Evolutionary conservation across 2,888 invertebrate genomes (phyloP).

Genomic region (Philhelius pedissequus): DNA sequence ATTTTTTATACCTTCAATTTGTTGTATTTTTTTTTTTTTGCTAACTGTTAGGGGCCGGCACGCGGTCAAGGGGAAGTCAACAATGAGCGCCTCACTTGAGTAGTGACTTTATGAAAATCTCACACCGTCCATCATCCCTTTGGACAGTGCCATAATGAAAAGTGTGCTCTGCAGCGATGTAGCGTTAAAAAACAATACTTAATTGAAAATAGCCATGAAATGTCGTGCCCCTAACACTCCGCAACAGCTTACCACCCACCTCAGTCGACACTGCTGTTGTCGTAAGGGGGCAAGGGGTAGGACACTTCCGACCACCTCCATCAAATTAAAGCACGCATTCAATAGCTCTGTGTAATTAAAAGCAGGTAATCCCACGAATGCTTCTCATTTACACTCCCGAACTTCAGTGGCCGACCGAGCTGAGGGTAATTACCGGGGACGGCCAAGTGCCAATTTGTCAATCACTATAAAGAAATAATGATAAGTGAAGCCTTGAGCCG

Average conservation of each 20-base stretch:
- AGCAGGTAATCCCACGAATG: slow-evolving; percentile 40
- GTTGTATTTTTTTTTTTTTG: background rate
- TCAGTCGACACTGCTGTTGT: no score
- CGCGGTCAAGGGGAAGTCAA: background rate
- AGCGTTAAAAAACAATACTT: slow-evolving; percentile 35
- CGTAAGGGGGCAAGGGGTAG: background rate
- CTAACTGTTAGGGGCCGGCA: background rate
- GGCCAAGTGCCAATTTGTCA: slow-evolving; percentile 72
- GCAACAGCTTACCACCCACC: no score
- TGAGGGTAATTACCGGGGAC: slow-evolving; percentile 50
- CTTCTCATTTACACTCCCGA: slow-evolving; percentile 46
- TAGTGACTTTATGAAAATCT: background rate
- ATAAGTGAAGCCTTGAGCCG: slow-evolving; percentile 44
- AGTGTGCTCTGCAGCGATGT: background rate
- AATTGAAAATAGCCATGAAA: slow-evolving; percentile 60
- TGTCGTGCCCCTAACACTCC: slow-evolving; percentile 19
- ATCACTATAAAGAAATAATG: slow-evolving; percentile 71
- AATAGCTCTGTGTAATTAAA: slow-evolving; percentile 50
- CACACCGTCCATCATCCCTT: background rate
- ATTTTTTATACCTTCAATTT: slow-evolving; percentile 18
- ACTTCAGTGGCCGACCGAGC: slow-evolving; percentile 3
- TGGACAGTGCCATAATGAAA: background rate
- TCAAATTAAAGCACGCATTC: slow-evolving; percentile 26
- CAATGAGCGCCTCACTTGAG: background rate
- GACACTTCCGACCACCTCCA: background rate